Base-by-base conservation (phyloP, 2,113 vertebrate species). In the Pteropus alecto region DNA sequence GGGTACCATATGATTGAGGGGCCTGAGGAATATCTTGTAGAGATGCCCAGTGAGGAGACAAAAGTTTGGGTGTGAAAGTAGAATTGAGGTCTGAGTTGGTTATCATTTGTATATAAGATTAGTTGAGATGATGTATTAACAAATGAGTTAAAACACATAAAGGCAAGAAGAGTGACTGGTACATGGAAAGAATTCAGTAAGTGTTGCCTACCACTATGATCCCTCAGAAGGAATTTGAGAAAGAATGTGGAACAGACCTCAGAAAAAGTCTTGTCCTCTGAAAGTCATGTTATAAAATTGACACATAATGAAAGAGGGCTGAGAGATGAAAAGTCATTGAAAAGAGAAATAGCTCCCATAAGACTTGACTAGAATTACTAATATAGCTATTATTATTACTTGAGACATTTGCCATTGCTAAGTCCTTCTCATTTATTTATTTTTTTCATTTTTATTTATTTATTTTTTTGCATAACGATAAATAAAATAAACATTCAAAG, bases 241-340 rank as follows among this genome's bases (percentile, higher is more conserved):
- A 86, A 51, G 70, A 93, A 93, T 88, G 35, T 54, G 73, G 18
- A 10, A 67, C 26, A 61, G n/a, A 33, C 30, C 14, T 95, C 79
- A 71, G 38, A 77, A 87, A 82, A 87, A 90, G 9, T 12, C 4
- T 63, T 88, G 21, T 67, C 63, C 33, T 93, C 78, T 90, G 33
- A 95, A 96, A 30, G 54, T 95, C 78, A 54, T 67, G 12, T 63
- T 88, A 92, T 46, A 84, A 85, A 70, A 84, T 58, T n/a, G 67
- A 85, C n/a, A 89, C n/a, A 54, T 26, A 79, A 94, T 78, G 41
- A 90, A 84, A 92, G 71, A 88, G 4, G 19, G 46, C 16, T 43
- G 63, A 83, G 7, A n/a, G 71, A 58, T 60, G 22, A 92, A 67
- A 94, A 88, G 70, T 68, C 46, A 88, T 51, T 60, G 28, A 14